Conservation (phyloP, 2,113 vertebrate species). For the Bombycilla garrulus region DNA sequence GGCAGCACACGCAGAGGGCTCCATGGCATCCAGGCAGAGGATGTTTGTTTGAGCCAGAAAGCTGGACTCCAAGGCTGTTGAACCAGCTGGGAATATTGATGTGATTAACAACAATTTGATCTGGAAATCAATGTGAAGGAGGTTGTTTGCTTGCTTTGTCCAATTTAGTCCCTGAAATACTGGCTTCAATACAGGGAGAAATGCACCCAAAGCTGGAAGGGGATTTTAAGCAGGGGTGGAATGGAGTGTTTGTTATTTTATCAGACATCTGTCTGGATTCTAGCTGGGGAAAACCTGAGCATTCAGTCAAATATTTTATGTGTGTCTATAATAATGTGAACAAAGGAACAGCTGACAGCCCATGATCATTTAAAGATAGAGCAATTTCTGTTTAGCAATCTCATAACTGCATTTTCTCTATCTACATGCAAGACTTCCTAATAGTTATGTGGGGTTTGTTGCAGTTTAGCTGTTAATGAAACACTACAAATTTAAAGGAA, state of each 20-base stretch:
- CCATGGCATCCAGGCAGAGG: neutral
- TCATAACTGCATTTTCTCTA: constrained; percentile 34
- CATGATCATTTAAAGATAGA: constrained; percentile 47
- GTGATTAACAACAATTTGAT: constrained; percentile 35
- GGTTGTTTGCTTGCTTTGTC: constrained; percentile 10
- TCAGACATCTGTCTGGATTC: neutral
- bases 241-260: neutral
- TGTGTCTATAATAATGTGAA: constrained; percentile 39
- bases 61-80: neutral
- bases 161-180: constrained; percentile 10
- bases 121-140: constrained; percentile 36
- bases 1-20: neutral
- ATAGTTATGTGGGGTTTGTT: neutral
- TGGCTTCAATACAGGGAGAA: neutral
- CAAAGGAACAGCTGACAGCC: constrained; percentile 57
- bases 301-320: constrained; percentile 35
- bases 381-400: constrained; percentile 56
- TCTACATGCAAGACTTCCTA: neutral
- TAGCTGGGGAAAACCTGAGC: neutral
- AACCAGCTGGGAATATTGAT: constrained; percentile 2
- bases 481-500: constrained; percentile 7
- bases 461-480: constrained; percentile 14
- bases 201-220: neutral
- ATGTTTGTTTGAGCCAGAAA: neutral
- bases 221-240: neutral